Conservation (phyloP, 2,797 vertebrate species). For the Chaenodraco wilsoni region DNA sequence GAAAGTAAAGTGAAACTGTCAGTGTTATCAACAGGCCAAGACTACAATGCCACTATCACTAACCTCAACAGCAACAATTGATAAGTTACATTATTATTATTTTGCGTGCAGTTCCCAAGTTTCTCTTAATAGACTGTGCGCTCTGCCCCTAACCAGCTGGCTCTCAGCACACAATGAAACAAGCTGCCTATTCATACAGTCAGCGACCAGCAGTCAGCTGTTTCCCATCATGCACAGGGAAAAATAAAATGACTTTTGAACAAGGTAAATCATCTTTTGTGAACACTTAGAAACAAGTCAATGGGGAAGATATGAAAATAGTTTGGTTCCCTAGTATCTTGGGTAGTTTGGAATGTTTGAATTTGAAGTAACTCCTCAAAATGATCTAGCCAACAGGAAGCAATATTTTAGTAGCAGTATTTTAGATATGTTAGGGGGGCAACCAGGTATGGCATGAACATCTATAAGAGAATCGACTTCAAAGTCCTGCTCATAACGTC, state of each 20-base stretch:
- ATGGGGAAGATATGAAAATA: not conserved
- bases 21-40: no score
- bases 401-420: not conserved
- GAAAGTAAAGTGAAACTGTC: not conserved
- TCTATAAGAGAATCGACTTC: not conserved
- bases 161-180: conserved; percentile 42
- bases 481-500: no score
- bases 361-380: not conserved
- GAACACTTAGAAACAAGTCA: not conserved
- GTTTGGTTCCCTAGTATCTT: not conserved
- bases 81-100: conserved; percentile 24
- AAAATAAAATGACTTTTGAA: not conserved
- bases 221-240: not conserved
- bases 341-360: not conserved
- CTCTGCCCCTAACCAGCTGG: conserved; percentile 36
- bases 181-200: conserved; percentile 56
- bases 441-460: not conserved
- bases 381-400: not conserved
- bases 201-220: not conserved
- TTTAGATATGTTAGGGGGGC: not conserved
- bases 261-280: not conserved
- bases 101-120: not conserved
- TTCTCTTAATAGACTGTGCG: conserved; percentile 5
- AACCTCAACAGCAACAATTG: not conserved
- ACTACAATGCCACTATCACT: not conserved